Evolutionary conservation across 2,888 invertebrate species (phyloP).

Genomic region (Scaptomyza parva): DNA sequence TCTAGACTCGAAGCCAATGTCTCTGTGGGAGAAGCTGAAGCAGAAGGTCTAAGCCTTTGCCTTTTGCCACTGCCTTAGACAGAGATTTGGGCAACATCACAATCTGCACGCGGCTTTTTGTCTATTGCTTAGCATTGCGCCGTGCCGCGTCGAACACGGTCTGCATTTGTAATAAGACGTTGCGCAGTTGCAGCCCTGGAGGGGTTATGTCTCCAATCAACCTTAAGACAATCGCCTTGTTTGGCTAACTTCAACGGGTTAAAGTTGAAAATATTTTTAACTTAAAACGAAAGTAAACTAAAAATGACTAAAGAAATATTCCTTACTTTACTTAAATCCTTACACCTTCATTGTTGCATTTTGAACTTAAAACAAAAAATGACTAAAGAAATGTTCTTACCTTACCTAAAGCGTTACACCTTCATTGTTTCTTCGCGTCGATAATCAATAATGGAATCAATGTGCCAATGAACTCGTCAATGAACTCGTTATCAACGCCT

Average conservation of each 20-base stretch:
- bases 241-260: slow-evolving; percentile 5
- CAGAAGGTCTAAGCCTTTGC: slow-evolving; percentile 24
- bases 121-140: slow-evolving; percentile 36
- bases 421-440: slow-evolving; percentile 15
- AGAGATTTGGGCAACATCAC: slow-evolving; percentile 61
- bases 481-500: slow-evolving; percentile 73
- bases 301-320: too few species aligned
- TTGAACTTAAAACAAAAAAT: too few species aligned
- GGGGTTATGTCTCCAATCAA: not conserved
- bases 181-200: slow-evolving; percentile 1
- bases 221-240: slow-evolving; percentile 10
- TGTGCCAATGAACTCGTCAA: slow-evolving; percentile 78
- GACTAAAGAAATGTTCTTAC: too few species aligned
- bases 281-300: too few species aligned
- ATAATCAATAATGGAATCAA: slow-evolving; percentile 63
- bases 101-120: slow-evolving; percentile 47
- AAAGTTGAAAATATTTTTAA: slow-evolving; percentile 6
- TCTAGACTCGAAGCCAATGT: slow-evolving; percentile 57
- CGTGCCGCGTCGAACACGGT: slow-evolving; percentile 59
- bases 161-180: slow-evolving; percentile 72
- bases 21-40: slow-evolving; percentile 13
- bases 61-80: slow-evolving; percentile 35
- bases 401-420: too few species aligned
- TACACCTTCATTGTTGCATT: too few species aligned
- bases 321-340: too few species aligned